Percentiles rank a stretch among this genome's conserved stretches.
Conservation (phyloP, 2,113 vertebrate genomes). For the Poeciliopsis prolifica region DNA sequence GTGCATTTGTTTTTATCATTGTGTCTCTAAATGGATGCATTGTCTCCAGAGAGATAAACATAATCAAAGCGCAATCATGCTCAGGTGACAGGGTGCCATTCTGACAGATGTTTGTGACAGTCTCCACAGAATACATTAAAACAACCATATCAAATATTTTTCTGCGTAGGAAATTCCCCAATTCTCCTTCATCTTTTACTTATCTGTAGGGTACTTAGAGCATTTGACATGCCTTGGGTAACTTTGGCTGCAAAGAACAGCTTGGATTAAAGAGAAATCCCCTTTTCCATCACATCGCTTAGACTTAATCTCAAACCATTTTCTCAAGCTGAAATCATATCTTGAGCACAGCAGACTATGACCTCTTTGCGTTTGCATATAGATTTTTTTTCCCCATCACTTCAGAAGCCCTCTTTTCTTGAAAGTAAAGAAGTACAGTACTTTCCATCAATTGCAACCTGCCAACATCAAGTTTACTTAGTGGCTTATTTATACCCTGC, state of each 20-base stretch:
- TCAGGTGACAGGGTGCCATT: not conserved
- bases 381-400: slow-evolving; percentile 43
- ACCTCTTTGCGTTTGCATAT: slow-evolving; percentile 41
- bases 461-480: slow-evolving; percentile 48
- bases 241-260: slow-evolving; percentile 1
- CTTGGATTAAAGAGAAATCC: slow-evolving; percentile 28
- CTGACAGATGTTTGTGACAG: not conserved
- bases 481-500: slow-evolving; percentile 25
- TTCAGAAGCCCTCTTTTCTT: slow-evolving; percentile 47
- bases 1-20: slow-evolving; percentile 2
- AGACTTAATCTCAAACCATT: slow-evolving; percentile 46
- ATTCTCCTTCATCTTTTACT: not conserved
- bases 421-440: slow-evolving; percentile 31
- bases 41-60: not conserved
- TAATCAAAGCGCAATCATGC: not conserved
- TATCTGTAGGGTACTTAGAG: not conserved
- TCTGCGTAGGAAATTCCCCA: not conserved
- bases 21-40: not conserved
- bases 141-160: not conserved
- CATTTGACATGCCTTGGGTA: not conserved
- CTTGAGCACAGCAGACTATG: slow-evolving; percentile 25
- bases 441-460: slow-evolving; percentile 46
- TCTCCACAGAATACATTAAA: slow-evolving; percentile 7
- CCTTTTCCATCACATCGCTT: slow-evolving; percentile 23
- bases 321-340: slow-evolving; percentile 24